Base-by-base conservation (phyloP, 1,140 invertebrate species). In the Caerostris extrusa region DNA sequence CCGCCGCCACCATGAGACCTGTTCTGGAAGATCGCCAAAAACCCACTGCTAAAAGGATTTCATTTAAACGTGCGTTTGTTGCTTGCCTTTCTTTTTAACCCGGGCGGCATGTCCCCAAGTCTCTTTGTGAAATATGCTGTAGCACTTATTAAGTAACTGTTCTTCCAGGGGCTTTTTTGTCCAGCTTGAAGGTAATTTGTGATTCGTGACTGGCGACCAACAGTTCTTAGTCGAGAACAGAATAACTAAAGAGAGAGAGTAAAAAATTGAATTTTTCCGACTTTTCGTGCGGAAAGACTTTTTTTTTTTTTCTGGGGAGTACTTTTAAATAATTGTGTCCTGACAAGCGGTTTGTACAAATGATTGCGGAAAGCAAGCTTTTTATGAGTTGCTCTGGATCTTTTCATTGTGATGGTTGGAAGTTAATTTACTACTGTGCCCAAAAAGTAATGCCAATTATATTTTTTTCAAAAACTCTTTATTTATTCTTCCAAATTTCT, bases 261-360 rank as follows among this genome's bases (percentile, higher is more conserved):
- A 34, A 71, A 77, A 77, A 77, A 34, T 77, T 77, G 71, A 77
- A 77, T 77, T 77, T 85, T 85, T 88, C 58, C 50, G 57, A 8
- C 57, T 50, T 67, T 61, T 88, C 34, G 60, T 64, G 60, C 57
- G 58, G 34, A 88, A 88, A 88, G 58, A 8, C 10, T 17, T 6
- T n/a, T 8, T 3, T 5, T 64, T 7, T 7, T 34, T 34, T 34
- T 34, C 34, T 34, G 34, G 34, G 34, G 34, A 34, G 34, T 34
- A 34, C 34, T 71, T 34, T 90, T 69, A 90, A 90, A 77, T 90
- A 90, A 90, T 90, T 90, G 61, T 55, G 53, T 90, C 55, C 61
- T 90, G 64, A 90, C 64, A 90, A 77, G 61, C 55, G 88, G 17
- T 90, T n/a, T 69, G n/a, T 90, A 55, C 34, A 71, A 69, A 71